These are phyloP conservation scores for Pimpla rufipes DNA, from an alignment of 2,888 invertebrate species.

Conservation along the genomic window DNA sequence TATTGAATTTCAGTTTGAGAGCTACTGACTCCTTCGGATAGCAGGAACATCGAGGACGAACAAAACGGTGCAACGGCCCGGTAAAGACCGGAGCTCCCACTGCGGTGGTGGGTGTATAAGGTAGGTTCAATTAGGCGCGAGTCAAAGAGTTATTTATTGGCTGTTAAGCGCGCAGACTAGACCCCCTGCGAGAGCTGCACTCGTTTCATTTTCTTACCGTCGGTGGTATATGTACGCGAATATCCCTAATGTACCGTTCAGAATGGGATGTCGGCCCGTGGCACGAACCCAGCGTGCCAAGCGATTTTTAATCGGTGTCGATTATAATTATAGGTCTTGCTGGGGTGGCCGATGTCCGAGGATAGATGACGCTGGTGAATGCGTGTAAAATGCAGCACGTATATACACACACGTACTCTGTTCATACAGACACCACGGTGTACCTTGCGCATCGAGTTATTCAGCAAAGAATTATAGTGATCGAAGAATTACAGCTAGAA, in stretches of 20 bases:
- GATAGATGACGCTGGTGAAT: slow-evolving; percentile 39
- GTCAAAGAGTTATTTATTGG: slow-evolving; percentile 80
- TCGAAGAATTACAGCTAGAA: slow-evolving; percentile 12
- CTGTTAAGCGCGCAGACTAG: slow-evolving; percentile 76
- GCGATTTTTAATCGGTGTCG: slow-evolving; percentile 68
- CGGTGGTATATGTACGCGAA: slow-evolving; percentile 39
- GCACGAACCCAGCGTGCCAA: slow-evolving; percentile 50
- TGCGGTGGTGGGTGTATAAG: slow-evolving; percentile 62
- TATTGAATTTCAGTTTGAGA: slow-evolving; percentile 60
- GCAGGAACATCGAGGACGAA: slow-evolving; percentile 50
- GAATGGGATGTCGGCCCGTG: slow-evolving; percentile 48
- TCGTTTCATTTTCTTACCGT: slow-evolving; percentile 56
- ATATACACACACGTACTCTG: too few species aligned
- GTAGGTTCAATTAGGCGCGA: slow-evolving; percentile 79
- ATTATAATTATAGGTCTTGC: slow-evolving; percentile 63
- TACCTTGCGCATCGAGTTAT: slow-evolving; percentile 3
- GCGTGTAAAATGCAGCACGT: neutral
- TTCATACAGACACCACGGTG: neutral
- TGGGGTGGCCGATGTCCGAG: slow-evolving; percentile 32
- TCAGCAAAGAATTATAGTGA: slow-evolving; percentile 14
- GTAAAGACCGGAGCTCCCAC: slow-evolving; percentile 51
- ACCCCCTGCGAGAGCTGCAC: slow-evolving; percentile 76
- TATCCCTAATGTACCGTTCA: slow-evolving; percentile 58
- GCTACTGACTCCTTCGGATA: slow-evolving; percentile 61
- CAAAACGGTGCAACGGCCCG: slow-evolving; percentile 43